Percentiles rank a stretch among this genome's conserved stretches.
Evolutionary conservation across 1,140 invertebrate species (phyloP).

Genomic region (Trichogramma pretiosum): DNA sequence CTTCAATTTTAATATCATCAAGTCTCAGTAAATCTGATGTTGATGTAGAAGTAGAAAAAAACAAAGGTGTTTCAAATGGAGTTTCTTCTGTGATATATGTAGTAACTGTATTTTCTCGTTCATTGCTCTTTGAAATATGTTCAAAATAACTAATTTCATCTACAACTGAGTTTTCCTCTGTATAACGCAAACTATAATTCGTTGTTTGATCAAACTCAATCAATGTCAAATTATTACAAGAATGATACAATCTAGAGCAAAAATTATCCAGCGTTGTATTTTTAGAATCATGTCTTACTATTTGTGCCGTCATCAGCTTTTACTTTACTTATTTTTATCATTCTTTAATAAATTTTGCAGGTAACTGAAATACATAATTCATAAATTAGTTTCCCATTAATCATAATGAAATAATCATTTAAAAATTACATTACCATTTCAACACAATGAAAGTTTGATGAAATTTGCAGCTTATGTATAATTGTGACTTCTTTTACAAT

Average conservation of each 20-base stretch:
- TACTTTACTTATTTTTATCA: constrained; percentile 1
- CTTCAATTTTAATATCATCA: constrained; percentile 4
- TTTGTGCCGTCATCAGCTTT: constrained; percentile 16
- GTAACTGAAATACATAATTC: constrained; percentile 1
- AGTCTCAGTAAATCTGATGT: constrained; percentile 65
- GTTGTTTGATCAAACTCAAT: constrained; percentile 85
- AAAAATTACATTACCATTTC: not conserved
- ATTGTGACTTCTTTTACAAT: no score
- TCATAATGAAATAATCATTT: not conserved
- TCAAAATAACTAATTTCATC: constrained; percentile 45
- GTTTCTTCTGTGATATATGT: constrained; percentile 92
- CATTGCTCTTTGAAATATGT: constrained; percentile 36
- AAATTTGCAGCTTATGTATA: no score
- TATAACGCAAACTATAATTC: constrained; percentile 58
- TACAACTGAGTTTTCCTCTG: constrained; percentile 65
- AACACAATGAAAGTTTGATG: not conserved
- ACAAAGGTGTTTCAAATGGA: constrained; percentile 78
- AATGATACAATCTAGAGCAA: constrained; percentile 27
- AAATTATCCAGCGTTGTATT: constrained; percentile 12
- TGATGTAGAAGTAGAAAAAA: constrained; percentile 83
- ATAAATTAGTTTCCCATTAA: not conserved
- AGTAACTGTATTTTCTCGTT: constrained; percentile 73
- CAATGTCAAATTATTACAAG: constrained; percentile 58
- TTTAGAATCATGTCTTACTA: constrained; percentile 15
- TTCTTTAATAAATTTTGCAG: not conserved